Percentiles rank a stretch among this genome's conserved stretches.
Evolutionary conservation across 2,888 invertebrate genomes (phyloP).

Genomic region (Lasiommata megera): DNA sequence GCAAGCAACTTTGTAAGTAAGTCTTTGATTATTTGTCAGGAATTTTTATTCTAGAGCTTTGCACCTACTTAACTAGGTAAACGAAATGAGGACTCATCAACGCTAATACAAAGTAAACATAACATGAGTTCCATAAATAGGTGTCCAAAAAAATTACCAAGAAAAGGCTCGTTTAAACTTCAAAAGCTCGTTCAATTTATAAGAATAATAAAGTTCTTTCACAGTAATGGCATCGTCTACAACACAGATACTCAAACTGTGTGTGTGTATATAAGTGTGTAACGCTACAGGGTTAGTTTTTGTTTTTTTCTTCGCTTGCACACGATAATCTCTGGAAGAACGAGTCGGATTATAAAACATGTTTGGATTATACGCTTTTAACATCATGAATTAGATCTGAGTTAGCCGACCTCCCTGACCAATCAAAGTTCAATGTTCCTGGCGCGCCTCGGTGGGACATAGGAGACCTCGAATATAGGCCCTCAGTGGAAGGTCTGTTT

Average conservation of each 20-base stretch:
- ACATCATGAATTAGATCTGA: no score
- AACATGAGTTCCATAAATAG: neutral
- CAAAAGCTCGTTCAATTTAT: constrained; percentile 6
- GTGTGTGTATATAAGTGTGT: neutral
- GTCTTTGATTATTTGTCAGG: neutral
- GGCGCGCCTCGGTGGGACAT: no score
- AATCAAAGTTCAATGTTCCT: no score
- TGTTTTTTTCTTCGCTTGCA: no score
- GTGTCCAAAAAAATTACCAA: neutral
- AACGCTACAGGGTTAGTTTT: no score
- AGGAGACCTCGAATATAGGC: no score
- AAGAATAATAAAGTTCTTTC: constrained; percentile 13
- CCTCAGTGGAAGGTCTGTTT: no score
- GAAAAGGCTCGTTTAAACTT: constrained; percentile 3
- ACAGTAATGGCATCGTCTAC: constrained; percentile 12
- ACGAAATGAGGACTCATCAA: neutral
- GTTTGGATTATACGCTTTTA: no score
- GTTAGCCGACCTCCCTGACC: no score
- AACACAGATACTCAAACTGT: constrained; percentile 5
- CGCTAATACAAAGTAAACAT: neutral
- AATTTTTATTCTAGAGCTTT: neutral
- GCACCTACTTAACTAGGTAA: neutral
- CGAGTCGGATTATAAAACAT: no score
- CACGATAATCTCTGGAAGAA: no score
- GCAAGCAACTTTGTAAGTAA: neutral